Evolutionary conservation across 1,140 invertebrate species (phyloP).

Genomic region (Pogonognathellus flavescens): DNA sequence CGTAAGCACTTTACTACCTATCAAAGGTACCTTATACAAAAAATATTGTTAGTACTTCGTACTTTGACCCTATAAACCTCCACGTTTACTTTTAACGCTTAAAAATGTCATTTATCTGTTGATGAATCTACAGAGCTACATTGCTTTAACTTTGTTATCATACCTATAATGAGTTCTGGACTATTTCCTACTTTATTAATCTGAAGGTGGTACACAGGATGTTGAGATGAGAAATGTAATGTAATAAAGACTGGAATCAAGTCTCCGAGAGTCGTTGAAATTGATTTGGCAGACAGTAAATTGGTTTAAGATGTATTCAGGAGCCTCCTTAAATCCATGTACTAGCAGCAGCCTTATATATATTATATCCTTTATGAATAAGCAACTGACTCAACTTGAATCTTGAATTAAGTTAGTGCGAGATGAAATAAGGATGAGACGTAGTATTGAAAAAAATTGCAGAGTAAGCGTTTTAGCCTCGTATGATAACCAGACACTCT

Average conservation of each 20-base stretch:
- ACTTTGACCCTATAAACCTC: too few species aligned
- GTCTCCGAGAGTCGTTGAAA: constrained; percentile 30
- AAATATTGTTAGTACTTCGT: too few species aligned
- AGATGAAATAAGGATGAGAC: constrained; percentile 28
- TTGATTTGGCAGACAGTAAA: constrained; percentile 44
- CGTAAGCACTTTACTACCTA: too few species aligned
- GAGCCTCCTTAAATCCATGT: constrained; percentile 3
- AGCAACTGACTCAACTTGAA: neutral
- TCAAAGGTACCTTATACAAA: too few species aligned
- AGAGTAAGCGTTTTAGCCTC: neutral
- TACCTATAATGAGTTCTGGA: too few species aligned
- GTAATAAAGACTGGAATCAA: constrained; percentile 1
- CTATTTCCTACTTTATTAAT: neutral
- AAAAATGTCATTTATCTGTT: too few species aligned
- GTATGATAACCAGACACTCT: neutral
- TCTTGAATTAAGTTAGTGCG: constrained; percentile 39
- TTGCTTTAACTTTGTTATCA: too few species aligned
- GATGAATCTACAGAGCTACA: too few species aligned
- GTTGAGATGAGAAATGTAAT: neutral
- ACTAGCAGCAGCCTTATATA: constrained; percentile 3
- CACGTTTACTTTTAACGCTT: too few species aligned
- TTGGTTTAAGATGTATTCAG: constrained; percentile 41
- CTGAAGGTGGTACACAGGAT: neutral
- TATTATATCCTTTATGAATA: constrained; percentile 2
- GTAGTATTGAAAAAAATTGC: constrained; percentile 19